Evolutionary conservation across 1,140 invertebrate genomes (phyloP), one percentile per base, ranked within the genome.

Genomic region (Steinernema feltiae): DNA sequence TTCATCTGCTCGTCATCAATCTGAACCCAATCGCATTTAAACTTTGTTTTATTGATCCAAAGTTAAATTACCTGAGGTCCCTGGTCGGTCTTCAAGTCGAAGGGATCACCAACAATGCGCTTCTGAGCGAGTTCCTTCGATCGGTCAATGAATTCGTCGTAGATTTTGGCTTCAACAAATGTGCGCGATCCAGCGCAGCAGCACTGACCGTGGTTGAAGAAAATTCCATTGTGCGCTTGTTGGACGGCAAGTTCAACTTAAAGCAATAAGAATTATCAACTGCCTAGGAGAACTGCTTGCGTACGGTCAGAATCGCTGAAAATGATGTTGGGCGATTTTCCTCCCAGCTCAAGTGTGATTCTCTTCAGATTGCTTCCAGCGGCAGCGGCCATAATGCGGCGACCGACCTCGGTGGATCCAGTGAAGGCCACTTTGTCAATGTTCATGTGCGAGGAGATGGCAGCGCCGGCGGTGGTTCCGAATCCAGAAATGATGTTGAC

Each of bases 161-260:
- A 96, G 74, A 97, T 92, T 3, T 89, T 91, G 69, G 73, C 91
- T 75, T 97, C 92, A 0, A 97, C 94, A 83, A 91, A 97, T 0
- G 93, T 92, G 70, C 94, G 89, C 0, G 93, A 93, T n/a, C 93
- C 94, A 72, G 94, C 93, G 83, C 93, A 92, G 83, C 94, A 97
- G 79, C 91, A 92, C 87, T 97, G 94, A 0, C 94, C 94, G 83
- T 73, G 69, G 85, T 95, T 94, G 72, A 89, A 88, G 87, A 96
- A 96, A 35, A 95, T 86, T 0, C 92, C 93, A 72, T 90, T 88
- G 78, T 93, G 90, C 1, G 93, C 91, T 74, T 91, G 90, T 63
- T 91, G 87, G 15, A 93, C 92, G 0, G 94, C 94, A 79, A 91
- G 87, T 80, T 92, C 91, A 84, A 97, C 92, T 93, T 12, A 73